Evolutionary conservation across 2,888 invertebrate genomes (phyloP).

Genomic region (Drosophila neonasuta): DNA sequence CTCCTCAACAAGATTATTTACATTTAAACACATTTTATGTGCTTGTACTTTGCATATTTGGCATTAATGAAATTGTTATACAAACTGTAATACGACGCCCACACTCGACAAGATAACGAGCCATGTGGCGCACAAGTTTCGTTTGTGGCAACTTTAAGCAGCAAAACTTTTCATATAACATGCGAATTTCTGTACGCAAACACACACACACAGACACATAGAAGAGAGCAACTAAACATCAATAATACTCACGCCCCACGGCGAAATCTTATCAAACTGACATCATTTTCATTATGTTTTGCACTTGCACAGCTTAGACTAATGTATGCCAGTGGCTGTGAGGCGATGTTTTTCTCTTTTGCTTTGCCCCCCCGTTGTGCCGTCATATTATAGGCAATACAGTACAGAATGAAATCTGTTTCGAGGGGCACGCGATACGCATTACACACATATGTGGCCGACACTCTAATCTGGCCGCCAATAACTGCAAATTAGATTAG

Average conservation of each 20-base stretch:
- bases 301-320: constrained; percentile 69
- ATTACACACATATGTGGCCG: constrained; percentile 66
- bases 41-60: constrained; percentile 1
- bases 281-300: constrained; percentile 76
- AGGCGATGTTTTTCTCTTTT: constrained; percentile 2
- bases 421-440: constrained; percentile 52
- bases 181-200: constrained; percentile 12
- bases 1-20: no score
- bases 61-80: constrained; percentile 3
- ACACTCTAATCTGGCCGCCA: constrained; percentile 66
- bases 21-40: background rate
- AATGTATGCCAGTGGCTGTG: constrained; percentile 45
- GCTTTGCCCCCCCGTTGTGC: constrained; percentile 27
- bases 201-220: constrained; percentile 1
- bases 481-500: constrained; percentile 77
- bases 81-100: constrained; percentile 17
- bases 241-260: constrained; percentile 40
- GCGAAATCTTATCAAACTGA: constrained; percentile 71
- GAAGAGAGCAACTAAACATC: constrained; percentile 22
- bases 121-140: constrained; percentile 22
- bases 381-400: constrained; percentile 51
- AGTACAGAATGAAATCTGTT: constrained; percentile 47
- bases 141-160: constrained; percentile 32
- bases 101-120: constrained; percentile 2
- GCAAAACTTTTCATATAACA: constrained; percentile 53